phyloP scores from a whole-genome alignment of 1,140 invertebrate species.

The Schlechtendalia chinensis region DNA sequence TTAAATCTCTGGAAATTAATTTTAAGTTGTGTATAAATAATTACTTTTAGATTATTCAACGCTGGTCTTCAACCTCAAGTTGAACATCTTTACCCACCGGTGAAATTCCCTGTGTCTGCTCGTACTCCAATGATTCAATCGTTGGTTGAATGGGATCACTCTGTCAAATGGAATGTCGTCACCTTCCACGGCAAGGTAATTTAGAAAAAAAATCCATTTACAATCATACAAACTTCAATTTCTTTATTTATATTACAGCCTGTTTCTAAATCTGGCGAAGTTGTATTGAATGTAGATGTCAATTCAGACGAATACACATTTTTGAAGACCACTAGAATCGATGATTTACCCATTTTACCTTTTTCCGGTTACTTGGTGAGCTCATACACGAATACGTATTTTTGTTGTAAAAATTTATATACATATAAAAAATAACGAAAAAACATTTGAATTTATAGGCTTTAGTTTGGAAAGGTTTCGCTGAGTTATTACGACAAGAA shows the following conservation, averaged over 20 bases:
- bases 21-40: not conserved
- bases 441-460: conserved; percentile 57
- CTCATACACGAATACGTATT: not conserved
- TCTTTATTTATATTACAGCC: not conserved
- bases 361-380: conserved; percentile 46
- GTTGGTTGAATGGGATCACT: conserved; percentile 72
- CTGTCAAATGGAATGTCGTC: conserved; percentile 54
- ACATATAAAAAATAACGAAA: not conserved
- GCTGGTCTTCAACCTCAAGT: conserved; percentile 65
- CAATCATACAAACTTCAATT: not conserved
- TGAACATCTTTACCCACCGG: conserved; percentile 62
- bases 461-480: conserved; percentile 86
- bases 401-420: not conserved
- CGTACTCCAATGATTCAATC: conserved; percentile 73
- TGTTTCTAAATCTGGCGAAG: conserved; percentile 20
- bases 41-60: conserved; percentile 63
- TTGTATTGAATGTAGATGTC: conserved; percentile 14
- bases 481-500: conserved; percentile 74
- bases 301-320: conserved; percentile 14
- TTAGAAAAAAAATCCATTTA: too few relatives aligned
- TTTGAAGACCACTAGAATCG: conserved; percentile 33
- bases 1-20: not conserved
- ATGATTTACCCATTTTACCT: conserved; percentile 33
- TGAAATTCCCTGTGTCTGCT: conserved; percentile 70
- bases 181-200: conserved; percentile 41